Percentiles rank a stretch among this genome's conserved stretches.
Conservation (phyloP, 2,113 vertebrate genomes). For the Crotalus helleri region DNA sequence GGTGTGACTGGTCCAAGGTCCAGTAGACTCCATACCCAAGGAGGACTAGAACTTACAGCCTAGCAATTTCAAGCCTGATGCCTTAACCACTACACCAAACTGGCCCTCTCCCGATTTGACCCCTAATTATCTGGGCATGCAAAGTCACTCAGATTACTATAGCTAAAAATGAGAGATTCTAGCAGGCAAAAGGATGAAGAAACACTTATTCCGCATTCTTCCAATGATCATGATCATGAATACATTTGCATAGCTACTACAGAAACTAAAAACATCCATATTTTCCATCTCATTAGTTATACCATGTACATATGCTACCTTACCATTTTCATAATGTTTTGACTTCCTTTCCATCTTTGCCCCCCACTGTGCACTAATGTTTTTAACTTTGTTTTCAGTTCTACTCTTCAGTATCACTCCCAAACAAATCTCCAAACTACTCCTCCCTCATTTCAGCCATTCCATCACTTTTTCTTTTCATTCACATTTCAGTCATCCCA, state of each 20-base stretch:
- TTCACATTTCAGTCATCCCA: background rate
- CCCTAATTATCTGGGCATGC: background rate
- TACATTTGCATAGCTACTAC: background rate
- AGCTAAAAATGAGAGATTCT: background rate
- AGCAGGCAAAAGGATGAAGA: background rate
- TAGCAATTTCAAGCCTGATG: background rate
- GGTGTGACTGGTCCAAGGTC: background rate
- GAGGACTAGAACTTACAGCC: background rate
- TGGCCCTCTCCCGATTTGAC: background rate
- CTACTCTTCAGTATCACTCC: background rate
- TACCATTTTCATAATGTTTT: background rate
- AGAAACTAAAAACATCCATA: background rate
- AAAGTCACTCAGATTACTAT: background rate
- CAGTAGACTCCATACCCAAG: background rate
- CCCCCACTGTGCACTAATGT: background rate
- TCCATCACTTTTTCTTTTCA: too few relatives aligned
- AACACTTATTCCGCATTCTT: background rate
- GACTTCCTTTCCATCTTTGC: background rate
- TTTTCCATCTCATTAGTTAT: background rate
- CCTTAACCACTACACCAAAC: background rate
- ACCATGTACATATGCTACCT: background rate
- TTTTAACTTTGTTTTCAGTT: background rate
- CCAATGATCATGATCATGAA: background rate
- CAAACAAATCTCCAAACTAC: background rate
- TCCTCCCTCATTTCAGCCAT: background rate